Conservation (phyloP, 2,888 invertebrate genomes). For the Acleris sparsana region DNA sequence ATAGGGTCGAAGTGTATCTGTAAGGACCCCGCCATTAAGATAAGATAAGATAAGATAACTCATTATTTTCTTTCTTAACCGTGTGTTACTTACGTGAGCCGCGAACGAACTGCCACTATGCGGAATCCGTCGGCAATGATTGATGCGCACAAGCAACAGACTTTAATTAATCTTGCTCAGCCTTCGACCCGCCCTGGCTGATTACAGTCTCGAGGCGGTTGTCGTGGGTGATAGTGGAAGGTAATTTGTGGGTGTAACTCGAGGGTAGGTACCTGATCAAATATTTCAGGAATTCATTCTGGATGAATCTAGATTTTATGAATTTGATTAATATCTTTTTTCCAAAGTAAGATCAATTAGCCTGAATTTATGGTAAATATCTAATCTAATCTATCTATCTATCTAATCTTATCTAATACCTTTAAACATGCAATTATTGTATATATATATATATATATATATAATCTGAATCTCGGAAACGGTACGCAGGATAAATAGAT, state of each 20-base stretch:
- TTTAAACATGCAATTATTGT: too few species aligned
- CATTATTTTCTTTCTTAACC: not conserved
- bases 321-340: not conserved
- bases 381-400: too few species aligned
- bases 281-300: not conserved
- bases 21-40: too few species aligned
- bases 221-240: conserved; percentile 38
- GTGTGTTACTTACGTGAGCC: conserved; percentile 43
- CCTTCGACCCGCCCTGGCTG: conserved; percentile 57
- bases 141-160: conserved; percentile 62
- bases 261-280: not conserved
- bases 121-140: conserved; percentile 68
- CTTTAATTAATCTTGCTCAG: conserved; percentile 79
- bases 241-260: conserved; percentile 19
- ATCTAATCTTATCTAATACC: too few species aligned
- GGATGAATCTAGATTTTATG: not conserved
- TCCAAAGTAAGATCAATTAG: not conserved
- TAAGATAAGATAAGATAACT: too few species aligned
- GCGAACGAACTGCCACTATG: conserved; percentile 52
- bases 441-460: too few species aligned
- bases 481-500: too few species aligned
- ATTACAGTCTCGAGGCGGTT: conserved; percentile 52
- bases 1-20: too few species aligned
- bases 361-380: not conserved
- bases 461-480: too few species aligned